A percentile compares a stretch with the other conserved stretches of the same genome.
phyloP scores from a whole-genome alignment of 2,888 invertebrate genomes.

The Petrolisthes cinctipes region DNA sequence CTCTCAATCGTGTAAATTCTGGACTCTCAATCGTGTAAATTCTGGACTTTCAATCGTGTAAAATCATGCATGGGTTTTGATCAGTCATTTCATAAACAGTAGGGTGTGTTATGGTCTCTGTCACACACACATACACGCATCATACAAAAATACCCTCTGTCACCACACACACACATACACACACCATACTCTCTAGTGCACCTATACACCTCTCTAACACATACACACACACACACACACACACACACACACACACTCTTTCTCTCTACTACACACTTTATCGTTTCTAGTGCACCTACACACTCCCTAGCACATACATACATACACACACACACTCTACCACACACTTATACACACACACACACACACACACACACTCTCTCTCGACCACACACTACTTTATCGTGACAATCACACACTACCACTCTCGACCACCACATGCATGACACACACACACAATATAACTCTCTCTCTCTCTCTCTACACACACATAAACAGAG shows the following conservation, averaged over 20 bases:
- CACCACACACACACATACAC: no score
- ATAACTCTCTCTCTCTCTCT: neutral
- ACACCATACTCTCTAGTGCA: neutral
- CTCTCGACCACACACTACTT: neutral
- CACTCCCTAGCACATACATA: neutral
- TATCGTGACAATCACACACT: neutral
- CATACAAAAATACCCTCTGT: no score
- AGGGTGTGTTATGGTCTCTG: no score
- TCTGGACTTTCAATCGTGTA: no score
- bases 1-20: no score
- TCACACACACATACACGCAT: no score
- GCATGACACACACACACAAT: neutral
- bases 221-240: neutral
- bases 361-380: neutral
- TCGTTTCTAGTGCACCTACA: neutral
- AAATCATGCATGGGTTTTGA: no score
- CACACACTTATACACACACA: neutral
- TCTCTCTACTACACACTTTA: neutral
- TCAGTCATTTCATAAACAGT: no score
- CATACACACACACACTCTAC: neutral
- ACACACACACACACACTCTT: neutral
- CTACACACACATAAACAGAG: neutral
- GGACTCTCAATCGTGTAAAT: no score
- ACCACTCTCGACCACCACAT: neutral
- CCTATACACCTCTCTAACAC: neutral